These are phyloP conservation scores for Helicorthomorpha holstii DNA, from an alignment of 1,140 invertebrate genomes.

Conservation along the genomic window DNA sequence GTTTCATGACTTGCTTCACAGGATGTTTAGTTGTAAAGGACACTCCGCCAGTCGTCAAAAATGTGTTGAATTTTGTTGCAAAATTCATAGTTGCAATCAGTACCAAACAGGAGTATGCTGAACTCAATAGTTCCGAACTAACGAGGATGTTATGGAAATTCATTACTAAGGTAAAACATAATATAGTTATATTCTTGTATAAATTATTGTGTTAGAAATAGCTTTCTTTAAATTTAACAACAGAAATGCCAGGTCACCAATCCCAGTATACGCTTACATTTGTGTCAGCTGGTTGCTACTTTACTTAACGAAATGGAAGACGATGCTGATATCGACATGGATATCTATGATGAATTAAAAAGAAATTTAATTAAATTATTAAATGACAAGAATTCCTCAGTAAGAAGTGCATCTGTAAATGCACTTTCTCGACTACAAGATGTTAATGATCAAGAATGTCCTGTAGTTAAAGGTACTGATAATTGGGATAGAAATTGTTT, in stretches of 20 bases:
- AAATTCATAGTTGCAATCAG: neutral
- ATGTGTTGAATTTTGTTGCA: neutral
- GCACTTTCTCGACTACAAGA: neutral
- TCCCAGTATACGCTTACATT: slow-evolving; percentile 46
- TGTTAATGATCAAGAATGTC: neutral
- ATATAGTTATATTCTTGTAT: no score
- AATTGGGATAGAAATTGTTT: neutral
- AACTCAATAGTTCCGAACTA: no score
- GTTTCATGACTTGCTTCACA: no score
- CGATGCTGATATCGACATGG: slow-evolving; percentile 56
- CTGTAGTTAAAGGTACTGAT: neutral
- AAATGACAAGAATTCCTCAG: neutral
- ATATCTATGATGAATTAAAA: slow-evolving; percentile 45
- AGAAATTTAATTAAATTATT: neutral
- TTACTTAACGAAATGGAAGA: slow-evolving; percentile 52
- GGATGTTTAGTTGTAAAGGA: no score
- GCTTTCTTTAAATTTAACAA: no score
- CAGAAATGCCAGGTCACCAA: no score
- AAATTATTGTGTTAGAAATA: no score
- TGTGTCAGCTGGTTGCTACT: slow-evolving; percentile 55
- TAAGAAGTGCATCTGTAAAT: neutral
- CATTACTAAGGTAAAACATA: no score
- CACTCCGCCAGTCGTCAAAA: no score
- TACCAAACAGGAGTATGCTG: no score
- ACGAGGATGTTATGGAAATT: no score